These are phyloP conservation scores for Agrotis segetum DNA, from an alignment of 2,888 invertebrate species.

Conservation along the genomic window DNA sequence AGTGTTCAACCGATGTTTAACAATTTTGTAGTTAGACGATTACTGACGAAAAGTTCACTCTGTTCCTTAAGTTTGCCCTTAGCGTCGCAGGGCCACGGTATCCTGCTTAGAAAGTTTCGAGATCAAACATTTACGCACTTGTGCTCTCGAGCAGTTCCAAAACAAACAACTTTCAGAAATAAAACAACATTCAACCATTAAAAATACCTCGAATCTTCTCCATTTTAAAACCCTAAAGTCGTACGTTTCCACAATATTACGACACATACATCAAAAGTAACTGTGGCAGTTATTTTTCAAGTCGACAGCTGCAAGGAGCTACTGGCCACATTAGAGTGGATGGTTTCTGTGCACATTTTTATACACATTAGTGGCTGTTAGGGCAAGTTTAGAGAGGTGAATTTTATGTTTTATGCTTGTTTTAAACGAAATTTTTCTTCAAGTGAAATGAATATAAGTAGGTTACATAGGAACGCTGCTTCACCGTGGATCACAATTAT, in stretches of 20 bases:
- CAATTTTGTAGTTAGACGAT: too few relatives aligned
- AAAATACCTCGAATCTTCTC: background rate
- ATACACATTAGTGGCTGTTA: constrained; percentile 51
- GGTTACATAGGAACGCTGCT: too few relatives aligned
- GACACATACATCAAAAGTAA: constrained; percentile 44
- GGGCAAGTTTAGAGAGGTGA: constrained; percentile 18
- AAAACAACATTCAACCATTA: background rate
- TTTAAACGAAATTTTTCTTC: too few relatives aligned
- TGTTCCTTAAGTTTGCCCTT: too few relatives aligned
- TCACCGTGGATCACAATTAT: too few relatives aligned
- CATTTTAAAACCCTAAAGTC: constrained; percentile 18
- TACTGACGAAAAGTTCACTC: too few relatives aligned
- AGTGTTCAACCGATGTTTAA: too few relatives aligned
- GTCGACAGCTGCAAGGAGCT: constrained; percentile 19
- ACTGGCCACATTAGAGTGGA: constrained; percentile 43
- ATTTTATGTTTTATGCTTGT: background rate
- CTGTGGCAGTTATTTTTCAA: constrained; percentile 52
- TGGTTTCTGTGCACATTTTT: constrained; percentile 48
- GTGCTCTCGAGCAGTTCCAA: background rate
- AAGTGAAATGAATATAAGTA: too few relatives aligned
- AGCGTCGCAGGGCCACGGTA: too few relatives aligned
- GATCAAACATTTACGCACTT: too few relatives aligned
- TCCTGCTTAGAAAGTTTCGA: too few relatives aligned
- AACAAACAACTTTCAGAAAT: background rate
- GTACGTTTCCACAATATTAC: constrained; percentile 17